These are phyloP conservation scores for Gephyroberyx darwinii DNA, from an alignment of 2,797 vertebrate genomes.

Conservation along the genomic window DNA sequence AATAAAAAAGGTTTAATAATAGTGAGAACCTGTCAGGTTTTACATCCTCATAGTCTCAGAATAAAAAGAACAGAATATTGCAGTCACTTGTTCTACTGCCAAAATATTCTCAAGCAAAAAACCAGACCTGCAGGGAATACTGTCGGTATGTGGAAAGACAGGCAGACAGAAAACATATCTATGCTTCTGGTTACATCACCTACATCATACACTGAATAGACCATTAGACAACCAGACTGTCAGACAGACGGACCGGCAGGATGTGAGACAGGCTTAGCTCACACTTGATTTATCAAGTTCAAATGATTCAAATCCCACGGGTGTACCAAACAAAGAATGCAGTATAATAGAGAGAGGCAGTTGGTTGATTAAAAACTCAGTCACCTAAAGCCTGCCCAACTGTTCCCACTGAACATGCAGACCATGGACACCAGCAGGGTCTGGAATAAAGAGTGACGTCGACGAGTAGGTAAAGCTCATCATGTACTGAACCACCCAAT, in stretches of 20 bases:
- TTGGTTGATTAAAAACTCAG: conserved; percentile 18
- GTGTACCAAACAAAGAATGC: conserved; percentile 18
- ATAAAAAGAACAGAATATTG: no score
- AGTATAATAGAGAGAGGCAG: conserved; percentile 21
- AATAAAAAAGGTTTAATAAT: no score
- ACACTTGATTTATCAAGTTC: conserved; percentile 3
- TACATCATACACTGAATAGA: neutral
- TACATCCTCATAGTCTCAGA: neutral
- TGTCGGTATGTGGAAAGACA: neutral
- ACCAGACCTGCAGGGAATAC: neutral
- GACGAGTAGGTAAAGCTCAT: conserved; percentile 7
- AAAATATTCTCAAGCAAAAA: no score
- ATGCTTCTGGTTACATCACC: no score
- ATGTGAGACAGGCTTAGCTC: neutral
- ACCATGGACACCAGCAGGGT: conserved; percentile 16
- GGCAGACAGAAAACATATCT: neutral
- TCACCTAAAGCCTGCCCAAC: conserved; percentile 16
- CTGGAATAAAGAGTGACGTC: neutral
- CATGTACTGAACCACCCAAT: conserved; percentile 12
- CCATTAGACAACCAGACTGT: neutral
- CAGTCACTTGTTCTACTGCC: no score
- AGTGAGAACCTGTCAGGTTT: neutral
- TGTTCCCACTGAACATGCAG: conserved; percentile 12
- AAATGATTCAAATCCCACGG: conserved; percentile 15
- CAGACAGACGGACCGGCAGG: neutral